Percentiles rank a stretch among this genome's conserved stretches.
These are phyloP conservation scores for Kryptopterus vitreolus DNA, from an alignment of 2,797 vertebrate species.

Conservation along the genomic window DNA sequence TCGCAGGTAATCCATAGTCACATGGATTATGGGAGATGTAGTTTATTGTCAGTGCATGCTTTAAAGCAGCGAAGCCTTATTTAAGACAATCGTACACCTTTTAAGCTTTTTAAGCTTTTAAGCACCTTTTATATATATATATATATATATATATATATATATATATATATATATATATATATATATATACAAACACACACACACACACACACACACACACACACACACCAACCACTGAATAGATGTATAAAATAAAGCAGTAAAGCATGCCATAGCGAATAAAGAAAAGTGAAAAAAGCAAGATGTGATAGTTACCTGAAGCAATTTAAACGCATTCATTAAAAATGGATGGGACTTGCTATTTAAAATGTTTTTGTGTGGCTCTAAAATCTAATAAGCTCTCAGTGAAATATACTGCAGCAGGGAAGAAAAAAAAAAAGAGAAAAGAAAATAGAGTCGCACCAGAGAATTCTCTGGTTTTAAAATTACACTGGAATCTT, in stretches of 20 bases:
- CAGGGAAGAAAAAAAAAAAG: no score
- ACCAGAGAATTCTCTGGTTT: slow-evolving; percentile 45
- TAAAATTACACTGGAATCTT: slow-evolving; percentile 50
- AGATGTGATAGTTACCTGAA: slow-evolving; percentile 18
- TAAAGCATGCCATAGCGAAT: slow-evolving; percentile 19
- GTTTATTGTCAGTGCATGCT: no score
- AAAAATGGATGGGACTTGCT: slow-evolving; percentile 33
- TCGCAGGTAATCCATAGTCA: no score
- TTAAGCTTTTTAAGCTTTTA: no score
- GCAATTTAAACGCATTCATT: slow-evolving; percentile 39
- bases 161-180: no score
- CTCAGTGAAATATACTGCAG: slow-evolving; percentile 37
- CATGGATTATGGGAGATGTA: no score
- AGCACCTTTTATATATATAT: no score
- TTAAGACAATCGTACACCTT: no score
- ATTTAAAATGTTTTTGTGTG: slow-evolving; percentile 42
- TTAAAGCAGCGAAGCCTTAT: no score
- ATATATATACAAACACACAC: no score
- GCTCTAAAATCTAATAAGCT: slow-evolving; percentile 41
- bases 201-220: no score
- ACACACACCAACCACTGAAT: slow-evolving; percentile 2
- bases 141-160: no score
- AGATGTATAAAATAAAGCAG: slow-evolving; percentile 21
- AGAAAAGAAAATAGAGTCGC: slow-evolving; percentile 19
- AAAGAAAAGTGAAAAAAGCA: not conserved